Evolutionary conservation across 2,888 invertebrate species (phyloP).

Genomic region (Tenthredo notha): DNA sequence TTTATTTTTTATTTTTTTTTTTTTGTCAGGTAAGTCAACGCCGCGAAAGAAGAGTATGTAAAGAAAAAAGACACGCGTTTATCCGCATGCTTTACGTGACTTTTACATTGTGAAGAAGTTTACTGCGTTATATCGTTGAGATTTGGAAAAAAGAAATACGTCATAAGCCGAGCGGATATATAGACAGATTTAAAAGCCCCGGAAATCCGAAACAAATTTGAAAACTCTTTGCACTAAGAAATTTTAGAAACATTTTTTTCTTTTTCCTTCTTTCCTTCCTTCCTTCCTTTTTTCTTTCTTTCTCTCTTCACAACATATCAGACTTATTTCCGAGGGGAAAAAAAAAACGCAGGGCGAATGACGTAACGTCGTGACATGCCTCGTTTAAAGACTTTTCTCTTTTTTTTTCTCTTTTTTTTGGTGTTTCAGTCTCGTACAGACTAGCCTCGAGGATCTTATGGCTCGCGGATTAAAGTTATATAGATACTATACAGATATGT

Average conservation of each 20-base stretch:
- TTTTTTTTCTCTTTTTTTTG: background rate
- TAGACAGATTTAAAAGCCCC: background rate
- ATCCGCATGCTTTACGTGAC: conserved; percentile 38
- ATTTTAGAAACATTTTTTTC: too few relatives aligned
- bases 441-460: background rate
- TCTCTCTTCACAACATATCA: background rate
- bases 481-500: background rate
- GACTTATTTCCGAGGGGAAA: background rate
- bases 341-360: background rate
- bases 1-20: too few relatives aligned
- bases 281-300: background rate
- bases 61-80: background rate
- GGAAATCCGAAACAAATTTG: too few relatives aligned
- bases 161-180: background rate
- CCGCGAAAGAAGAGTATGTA: background rate
- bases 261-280: background rate
- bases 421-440: background rate
- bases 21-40: conserved; percentile 7
- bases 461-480: background rate
- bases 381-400: background rate
- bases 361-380: background rate
- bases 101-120: conserved; percentile 11
- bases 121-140: background rate
- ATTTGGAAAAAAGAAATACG: background rate
- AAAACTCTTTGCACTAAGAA: too few relatives aligned